Conservation (phyloP, 2,888 invertebrate genomes). For the Yponomeuta cagnagella region DNA sequence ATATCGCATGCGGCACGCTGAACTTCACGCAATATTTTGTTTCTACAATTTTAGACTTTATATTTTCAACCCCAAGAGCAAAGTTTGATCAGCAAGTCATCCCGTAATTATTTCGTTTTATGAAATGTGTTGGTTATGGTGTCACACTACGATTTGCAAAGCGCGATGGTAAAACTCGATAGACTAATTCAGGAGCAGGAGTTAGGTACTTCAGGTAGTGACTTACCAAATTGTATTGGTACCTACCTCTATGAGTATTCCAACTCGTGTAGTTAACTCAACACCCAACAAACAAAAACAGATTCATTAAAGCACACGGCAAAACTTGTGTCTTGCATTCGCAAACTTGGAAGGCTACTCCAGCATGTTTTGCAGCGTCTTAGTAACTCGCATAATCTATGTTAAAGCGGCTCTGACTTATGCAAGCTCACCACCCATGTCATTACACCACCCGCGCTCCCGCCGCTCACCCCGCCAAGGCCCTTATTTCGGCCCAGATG, state of each 20-base stretch:
- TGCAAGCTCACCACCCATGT: conserved; percentile 36
- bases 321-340: conserved; percentile 1
- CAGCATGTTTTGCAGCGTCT: conserved; percentile 2
- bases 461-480: conserved; percentile 23
- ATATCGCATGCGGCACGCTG: conserved; percentile 37
- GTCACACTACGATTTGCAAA: conserved; percentile 54
- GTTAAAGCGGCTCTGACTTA: conserved; percentile 28
- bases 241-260: not conserved
- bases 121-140: conserved; percentile 57
- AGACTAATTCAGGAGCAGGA: not conserved
- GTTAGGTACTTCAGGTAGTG: too few relatives aligned
- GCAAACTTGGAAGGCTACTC: conserved; percentile 1
- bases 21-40: conserved; percentile 41
- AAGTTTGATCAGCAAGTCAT: conserved; percentile 38
- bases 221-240: too few relatives aligned
- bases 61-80: conserved; percentile 35
- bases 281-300: not conserved
- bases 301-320: not conserved
- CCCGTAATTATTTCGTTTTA: conserved; percentile 59
- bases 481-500: conserved; percentile 54
- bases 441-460: conserved; percentile 27
- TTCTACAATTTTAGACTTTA: conserved; percentile 41
- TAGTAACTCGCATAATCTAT: conserved; percentile 18
- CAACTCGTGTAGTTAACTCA: not conserved
- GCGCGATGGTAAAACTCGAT: conserved; percentile 38